Evolutionary conservation across 1,140 invertebrate genomes (phyloP).

Genomic region (Aporrectodea caliginosa): DNA sequence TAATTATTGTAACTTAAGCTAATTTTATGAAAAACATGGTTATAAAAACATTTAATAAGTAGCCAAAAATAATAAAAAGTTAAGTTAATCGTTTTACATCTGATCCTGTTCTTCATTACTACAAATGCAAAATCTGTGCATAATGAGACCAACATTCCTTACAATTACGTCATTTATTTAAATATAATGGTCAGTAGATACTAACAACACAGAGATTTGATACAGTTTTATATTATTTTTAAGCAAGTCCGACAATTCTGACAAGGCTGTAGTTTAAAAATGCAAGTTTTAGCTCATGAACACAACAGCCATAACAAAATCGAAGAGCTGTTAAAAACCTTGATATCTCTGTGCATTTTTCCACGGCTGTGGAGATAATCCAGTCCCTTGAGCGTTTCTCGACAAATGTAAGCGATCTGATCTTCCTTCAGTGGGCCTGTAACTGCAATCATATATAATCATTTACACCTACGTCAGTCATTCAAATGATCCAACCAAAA

Average conservation of each 20-base stretch:
- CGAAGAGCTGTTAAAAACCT: slow-evolving; percentile 52
- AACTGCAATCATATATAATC: slow-evolving; percentile 60
- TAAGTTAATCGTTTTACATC: no score
- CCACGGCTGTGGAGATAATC: slow-evolving; percentile 92
- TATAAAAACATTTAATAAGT: no score
- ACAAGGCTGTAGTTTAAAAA: background rate
- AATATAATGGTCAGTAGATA: background rate
- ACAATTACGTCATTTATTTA: background rate
- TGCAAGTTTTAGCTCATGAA: background rate
- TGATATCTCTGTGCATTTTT: slow-evolving; percentile 89
- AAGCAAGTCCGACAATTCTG: background rate
- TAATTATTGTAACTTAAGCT: no score
- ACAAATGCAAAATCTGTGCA: no score
- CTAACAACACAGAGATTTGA: no score
- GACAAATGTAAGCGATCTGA: slow-evolving; percentile 96
- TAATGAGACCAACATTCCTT: no score
- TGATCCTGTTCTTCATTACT: no score
- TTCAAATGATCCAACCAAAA: no score
- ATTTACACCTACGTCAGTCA: no score
- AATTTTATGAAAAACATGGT: no score
- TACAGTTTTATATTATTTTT: no score
- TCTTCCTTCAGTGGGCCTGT: slow-evolving; percentile 89
- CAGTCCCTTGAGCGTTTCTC: slow-evolving; percentile 92
- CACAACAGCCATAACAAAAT: background rate
- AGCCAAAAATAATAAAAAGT: no score